Conservation (phyloP, 2,888 invertebrate species). For the Leuctra nigra region DNA sequence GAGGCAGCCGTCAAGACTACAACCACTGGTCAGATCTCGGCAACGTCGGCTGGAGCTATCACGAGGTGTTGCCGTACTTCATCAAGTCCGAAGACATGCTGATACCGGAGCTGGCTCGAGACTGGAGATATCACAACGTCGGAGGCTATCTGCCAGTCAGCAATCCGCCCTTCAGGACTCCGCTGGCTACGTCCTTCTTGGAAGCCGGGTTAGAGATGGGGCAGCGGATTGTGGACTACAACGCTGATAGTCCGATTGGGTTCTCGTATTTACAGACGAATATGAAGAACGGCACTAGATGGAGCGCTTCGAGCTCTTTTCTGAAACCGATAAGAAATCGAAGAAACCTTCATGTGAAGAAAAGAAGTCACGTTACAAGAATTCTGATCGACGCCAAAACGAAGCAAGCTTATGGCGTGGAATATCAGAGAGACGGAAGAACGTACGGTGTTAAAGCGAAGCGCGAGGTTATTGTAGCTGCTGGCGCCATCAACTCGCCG, state of each 20-base stretch:
- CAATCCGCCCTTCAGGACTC: conserved; percentile 46
- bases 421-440: conserved; percentile 44
- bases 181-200: conserved; percentile 55
- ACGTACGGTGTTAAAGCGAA: conserved; percentile 50
- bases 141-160: conserved; percentile 52
- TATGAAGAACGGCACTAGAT: conserved; percentile 56
- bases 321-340: conserved; percentile 51
- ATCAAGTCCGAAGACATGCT: conserved; percentile 68
- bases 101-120: conserved; percentile 39
- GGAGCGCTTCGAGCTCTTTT: conserved; percentile 61
- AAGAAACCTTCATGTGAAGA: conserved; percentile 56
- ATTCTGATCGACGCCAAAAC: conserved; percentile 49
- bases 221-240: conserved; percentile 52
- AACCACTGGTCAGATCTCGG: conserved; percentile 68
- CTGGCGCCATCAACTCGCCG: conserved; percentile 70
- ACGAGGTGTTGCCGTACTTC: too few species aligned
- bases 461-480: conserved; percentile 67
- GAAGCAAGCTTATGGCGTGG: conserved; percentile 53
- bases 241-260: conserved; percentile 54
- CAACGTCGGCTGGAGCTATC: conserved; percentile 66
- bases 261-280: conserved; percentile 51
- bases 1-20: conserved; percentile 65
- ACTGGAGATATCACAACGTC: conserved; percentile 46
- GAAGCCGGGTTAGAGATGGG: conserved; percentile 54
- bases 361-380: conserved; percentile 52